These are phyloP conservation scores for Chamaea fasciata DNA, from an alignment of 2,113 vertebrate species.

Conservation along the genomic window DNA sequence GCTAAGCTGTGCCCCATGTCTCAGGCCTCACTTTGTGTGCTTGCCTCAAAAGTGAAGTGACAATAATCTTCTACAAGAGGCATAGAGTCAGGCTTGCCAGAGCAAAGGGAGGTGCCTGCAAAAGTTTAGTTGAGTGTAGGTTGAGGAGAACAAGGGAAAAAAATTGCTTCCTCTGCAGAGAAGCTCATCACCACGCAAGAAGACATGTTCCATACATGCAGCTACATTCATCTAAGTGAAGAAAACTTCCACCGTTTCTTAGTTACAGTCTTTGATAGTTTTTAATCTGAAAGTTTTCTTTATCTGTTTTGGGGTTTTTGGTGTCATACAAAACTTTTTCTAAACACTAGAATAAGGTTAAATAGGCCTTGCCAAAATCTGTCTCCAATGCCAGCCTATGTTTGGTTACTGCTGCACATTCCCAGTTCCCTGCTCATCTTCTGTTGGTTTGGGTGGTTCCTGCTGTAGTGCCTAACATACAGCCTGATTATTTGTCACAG, in stretches of 20 bases:
- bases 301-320: fast-evolving
- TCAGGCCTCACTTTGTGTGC: not conserved
- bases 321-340: not conserved
- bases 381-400: not conserved
- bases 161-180: not conserved
- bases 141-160: not conserved
- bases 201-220: not conserved
- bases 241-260: not conserved
- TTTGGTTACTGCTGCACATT: not conserved
- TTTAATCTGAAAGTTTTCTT: not conserved
- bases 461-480: not conserved
- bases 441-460: not conserved
- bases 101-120: not conserved
- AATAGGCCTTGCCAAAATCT: not conserved
- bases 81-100: not conserved
- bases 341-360: not conserved
- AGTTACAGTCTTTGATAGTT: not conserved
- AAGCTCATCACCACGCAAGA: not conserved
- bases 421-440: not conserved
- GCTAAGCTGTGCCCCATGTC: not conserved
- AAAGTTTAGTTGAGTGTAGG: not conserved
- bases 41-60: not conserved
- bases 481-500: not conserved
- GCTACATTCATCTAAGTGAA: not conserved
- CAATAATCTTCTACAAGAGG: not conserved